Evolutionary conservation across 1,140 invertebrate species (phyloP).

Genomic region (Magallana angulata): DNA sequence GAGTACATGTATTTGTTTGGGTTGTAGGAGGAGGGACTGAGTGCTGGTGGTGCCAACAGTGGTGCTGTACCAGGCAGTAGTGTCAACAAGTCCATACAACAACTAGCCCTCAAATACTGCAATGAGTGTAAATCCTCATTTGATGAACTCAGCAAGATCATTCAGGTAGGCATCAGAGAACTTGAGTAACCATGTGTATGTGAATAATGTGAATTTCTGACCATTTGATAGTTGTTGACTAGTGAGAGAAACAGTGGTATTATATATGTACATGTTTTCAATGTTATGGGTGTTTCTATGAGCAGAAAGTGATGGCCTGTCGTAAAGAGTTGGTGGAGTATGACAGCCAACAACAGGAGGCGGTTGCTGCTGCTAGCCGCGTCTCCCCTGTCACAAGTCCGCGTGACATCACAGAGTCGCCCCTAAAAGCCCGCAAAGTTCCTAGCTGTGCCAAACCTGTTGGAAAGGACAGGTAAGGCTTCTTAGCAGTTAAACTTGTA

Average conservation of each 20-base stretch:
- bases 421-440: slow-evolving; percentile 62
- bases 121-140: slow-evolving; percentile 96
- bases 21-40: slow-evolving; percentile 46
- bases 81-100: slow-evolving; percentile 82
- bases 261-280: background rate
- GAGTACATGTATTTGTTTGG: background rate
- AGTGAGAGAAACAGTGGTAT: no score
- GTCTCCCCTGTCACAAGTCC: slow-evolving; percentile 63
- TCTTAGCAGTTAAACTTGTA: no score
- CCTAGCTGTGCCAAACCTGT: slow-evolving; percentile 47
- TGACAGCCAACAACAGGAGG: slow-evolving; percentile 88
- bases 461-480: slow-evolving; percentile 50
- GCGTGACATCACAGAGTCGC: slow-evolving; percentile 48
- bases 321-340: slow-evolving; percentile 94
- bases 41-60: slow-evolving; percentile 33
- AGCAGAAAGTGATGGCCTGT: slow-evolving; percentile 87
- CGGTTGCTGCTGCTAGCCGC: slow-evolving; percentile 67
- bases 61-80: slow-evolving; percentile 70
- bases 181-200: no score
- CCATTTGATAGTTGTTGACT: no score
- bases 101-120: slow-evolving; percentile 93
- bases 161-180: slow-evolving; percentile 82
- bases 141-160: slow-evolving; percentile 97
- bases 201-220: no score
- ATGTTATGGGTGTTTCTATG: background rate